These are phyloP conservation scores for Myoxocephalus aenaeus DNA, from an alignment of 2,797 vertebrate genomes.

Conservation along the genomic window DNA sequence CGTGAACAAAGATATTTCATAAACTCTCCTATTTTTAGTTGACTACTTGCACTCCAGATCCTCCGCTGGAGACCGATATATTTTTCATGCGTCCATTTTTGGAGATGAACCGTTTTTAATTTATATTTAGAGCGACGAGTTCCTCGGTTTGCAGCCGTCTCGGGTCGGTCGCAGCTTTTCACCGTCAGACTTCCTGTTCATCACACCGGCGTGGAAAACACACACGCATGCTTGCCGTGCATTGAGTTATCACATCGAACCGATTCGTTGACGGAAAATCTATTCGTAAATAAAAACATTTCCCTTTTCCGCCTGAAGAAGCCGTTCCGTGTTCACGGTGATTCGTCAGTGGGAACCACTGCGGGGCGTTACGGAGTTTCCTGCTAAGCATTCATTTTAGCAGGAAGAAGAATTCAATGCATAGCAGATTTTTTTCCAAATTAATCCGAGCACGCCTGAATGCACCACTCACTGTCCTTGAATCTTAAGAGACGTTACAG, in stretches of 20 bases:
- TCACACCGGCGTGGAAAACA: too few relatives aligned
- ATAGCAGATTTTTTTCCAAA: conserved; percentile 4
- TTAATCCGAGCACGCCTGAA: not conserved
- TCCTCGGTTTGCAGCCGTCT: too few relatives aligned
- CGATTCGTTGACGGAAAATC: conserved; percentile 27
- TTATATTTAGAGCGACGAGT: not conserved
- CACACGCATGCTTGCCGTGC: too few relatives aligned
- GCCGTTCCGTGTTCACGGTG: not conserved
- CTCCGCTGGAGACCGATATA: conserved; percentile 11
- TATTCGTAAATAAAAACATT: not conserved
- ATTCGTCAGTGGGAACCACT: not conserved
- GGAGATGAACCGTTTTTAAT: not conserved
- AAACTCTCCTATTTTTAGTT: not conserved
- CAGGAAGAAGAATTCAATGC: conserved; percentile 1
- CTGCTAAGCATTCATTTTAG: conserved; percentile 6
- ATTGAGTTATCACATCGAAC: conserved; percentile 17
- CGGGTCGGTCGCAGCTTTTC: not conserved
- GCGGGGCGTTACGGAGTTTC: not conserved
- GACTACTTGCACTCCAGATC: conserved; percentile 1
- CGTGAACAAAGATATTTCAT: not conserved
- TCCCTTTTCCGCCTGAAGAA: not conserved
- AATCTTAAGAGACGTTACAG: not conserved
- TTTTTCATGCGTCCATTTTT: conserved; percentile 17
- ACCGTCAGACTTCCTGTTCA: not conserved
- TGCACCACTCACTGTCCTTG: conserved; percentile 8